A percentile compares a stretch with the other conserved stretches of the same genome.
Conservation (phyloP, 2,797 vertebrate genomes). For the Oreortyx pictus region DNA sequence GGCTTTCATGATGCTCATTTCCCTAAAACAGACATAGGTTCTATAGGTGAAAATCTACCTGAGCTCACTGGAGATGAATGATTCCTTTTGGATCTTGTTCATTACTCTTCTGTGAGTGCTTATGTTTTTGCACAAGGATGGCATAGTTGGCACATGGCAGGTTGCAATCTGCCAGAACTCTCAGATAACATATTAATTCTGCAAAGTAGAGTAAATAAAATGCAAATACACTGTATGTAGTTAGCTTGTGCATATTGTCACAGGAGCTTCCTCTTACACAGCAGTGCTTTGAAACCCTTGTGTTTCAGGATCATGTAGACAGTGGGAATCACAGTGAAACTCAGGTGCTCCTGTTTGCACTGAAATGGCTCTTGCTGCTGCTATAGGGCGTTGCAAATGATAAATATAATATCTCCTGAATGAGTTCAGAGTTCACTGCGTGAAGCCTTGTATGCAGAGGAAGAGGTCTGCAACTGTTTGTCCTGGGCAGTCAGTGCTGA, state of each 20-base stretch:
- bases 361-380: background rate
- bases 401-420: background rate
- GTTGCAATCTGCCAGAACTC: background rate
- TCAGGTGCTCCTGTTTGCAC: background rate
- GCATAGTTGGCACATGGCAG: background rate
- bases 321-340: background rate
- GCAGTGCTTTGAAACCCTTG: background rate
- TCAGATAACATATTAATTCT: background rate
- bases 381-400: background rate
- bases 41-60: background rate
- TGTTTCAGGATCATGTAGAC: background rate
- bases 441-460: rapidly evolving
- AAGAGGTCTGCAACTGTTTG: rapidly evolving
- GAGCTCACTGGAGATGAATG: background rate
- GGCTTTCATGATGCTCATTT: background rate
- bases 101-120: background rate
- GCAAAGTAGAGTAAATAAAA: background rate
- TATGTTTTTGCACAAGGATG: background rate
- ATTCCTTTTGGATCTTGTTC: background rate
- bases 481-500: background rate
- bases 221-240: rapidly evolving
- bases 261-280: background rate
- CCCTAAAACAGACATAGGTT: background rate
- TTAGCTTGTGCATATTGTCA: background rate
- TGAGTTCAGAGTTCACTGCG: background rate